phyloP scores from a whole-genome alignment of 2,113 vertebrate species.

The Ameiurus melas region DNA sequence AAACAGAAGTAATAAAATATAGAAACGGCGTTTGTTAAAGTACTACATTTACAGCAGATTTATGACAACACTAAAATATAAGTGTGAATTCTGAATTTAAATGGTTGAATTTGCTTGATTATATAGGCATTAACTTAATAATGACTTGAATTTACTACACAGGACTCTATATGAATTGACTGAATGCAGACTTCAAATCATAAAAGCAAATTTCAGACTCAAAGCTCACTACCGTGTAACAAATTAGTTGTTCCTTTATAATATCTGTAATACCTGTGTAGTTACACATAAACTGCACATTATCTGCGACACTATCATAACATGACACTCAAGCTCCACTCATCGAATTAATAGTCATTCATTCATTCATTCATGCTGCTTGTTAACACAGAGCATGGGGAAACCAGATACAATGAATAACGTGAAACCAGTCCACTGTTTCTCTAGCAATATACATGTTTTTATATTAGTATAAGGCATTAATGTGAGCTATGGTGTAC shows the following conservation, averaged over 20 bases:
- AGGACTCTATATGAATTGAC: not conserved
- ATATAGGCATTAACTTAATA: not conserved
- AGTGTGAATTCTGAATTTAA: not conserved
- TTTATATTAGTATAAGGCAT: not conserved
- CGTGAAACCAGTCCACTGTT: not conserved
- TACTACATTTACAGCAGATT: not conserved
- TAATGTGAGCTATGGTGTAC: not conserved
- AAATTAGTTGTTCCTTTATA: not conserved
- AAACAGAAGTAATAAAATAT: no score
- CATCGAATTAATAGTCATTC: not conserved
- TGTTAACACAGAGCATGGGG: not conserved
- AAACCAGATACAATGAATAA: not conserved
- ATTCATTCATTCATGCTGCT: not conserved
- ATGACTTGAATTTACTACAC: not conserved
- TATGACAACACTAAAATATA: not conserved
- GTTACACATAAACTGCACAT: not conserved
- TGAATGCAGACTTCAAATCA: no score
- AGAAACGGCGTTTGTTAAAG: not conserved
- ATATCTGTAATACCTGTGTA: not conserved
- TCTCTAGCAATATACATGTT: not conserved
- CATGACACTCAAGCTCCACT: not conserved
- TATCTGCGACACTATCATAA: not conserved
- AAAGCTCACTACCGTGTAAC: not conserved
- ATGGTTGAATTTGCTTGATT: not conserved
- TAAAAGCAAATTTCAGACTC: not conserved